A percentile compares a stretch with the other conserved stretches of the same genome.
phyloP scores from a whole-genome alignment of 1,140 invertebrate species.

The Cyphomyrmex costatus region DNA sequence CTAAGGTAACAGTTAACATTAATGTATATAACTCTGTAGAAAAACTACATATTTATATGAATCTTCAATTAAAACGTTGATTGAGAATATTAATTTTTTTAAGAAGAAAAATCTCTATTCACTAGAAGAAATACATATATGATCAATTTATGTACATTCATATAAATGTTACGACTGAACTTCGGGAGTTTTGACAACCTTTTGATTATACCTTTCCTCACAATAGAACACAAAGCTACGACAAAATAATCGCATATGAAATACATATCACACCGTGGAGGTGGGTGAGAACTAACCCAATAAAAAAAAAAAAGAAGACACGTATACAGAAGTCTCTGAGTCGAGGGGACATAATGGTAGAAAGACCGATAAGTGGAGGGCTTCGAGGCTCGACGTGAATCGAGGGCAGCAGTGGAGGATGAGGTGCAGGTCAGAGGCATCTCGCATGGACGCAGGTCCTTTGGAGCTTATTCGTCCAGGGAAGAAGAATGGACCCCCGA shows the following conservation, averaged over 20 bases:
- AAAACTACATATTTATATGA: background rate
- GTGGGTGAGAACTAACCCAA: constrained; percentile 45
- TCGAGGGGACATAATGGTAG: constrained; percentile 59
- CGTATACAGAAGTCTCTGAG: constrained; percentile 63
- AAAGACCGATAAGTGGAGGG: constrained; percentile 74
- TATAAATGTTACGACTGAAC: constrained; percentile 2
- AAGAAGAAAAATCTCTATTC: background rate
- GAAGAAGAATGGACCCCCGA: constrained; percentile 83
- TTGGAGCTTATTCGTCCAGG: constrained; percentile 85
- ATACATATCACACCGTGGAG: constrained; percentile 12
- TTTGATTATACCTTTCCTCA: constrained; percentile 23
- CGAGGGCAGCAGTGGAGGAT: constrained; percentile 70
- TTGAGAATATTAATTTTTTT: background rate
- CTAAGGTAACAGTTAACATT: background rate
- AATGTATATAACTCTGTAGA: background rate
- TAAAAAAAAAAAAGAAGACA: constrained; percentile 26
- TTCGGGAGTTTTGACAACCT: constrained; percentile 28
- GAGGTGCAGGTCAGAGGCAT: constrained; percentile 78
- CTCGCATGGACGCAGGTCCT: constrained; percentile 84
- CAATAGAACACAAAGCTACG: constrained; percentile 1
- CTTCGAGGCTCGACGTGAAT: constrained; percentile 77
- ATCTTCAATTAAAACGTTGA: background rate
- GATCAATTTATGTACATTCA: background rate
- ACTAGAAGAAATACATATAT: constrained; percentile 9
- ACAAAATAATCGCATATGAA: constrained; percentile 40